Evolutionary conservation across 2,888 invertebrate genomes (phyloP).

Genomic region (Orchesellides sinensis): DNA sequence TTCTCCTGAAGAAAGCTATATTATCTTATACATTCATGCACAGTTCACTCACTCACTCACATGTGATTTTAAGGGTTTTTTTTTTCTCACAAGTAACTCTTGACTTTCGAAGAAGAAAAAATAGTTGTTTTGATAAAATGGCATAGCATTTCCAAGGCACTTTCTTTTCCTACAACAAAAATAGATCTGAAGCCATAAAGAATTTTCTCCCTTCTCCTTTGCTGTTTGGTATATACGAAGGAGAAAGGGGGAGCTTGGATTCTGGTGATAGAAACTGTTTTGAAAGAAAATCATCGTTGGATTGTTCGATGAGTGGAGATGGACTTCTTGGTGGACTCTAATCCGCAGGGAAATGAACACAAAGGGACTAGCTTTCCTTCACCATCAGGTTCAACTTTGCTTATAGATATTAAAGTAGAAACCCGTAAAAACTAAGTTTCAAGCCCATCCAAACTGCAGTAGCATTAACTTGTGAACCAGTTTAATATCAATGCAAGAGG

Average conservation of each 20-base stretch:
- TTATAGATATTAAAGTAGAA: no score
- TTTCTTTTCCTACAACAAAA: constrained; percentile 13
- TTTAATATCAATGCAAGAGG: no score
- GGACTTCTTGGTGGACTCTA: constrained; percentile 68
- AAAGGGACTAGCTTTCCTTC: constrained; percentile 60
- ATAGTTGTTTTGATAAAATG: constrained; percentile 9
- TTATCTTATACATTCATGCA: no score
- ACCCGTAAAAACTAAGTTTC: no score
- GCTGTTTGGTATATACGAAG: background rate
- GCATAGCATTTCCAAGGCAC: background rate
- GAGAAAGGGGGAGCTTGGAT: constrained; percentile 17
- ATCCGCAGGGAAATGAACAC: constrained; percentile 68
- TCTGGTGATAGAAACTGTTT: constrained; percentile 45
- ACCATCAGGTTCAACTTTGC: constrained; percentile 4
- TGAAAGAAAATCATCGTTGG: constrained; percentile 51
- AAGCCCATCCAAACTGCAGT: no score
- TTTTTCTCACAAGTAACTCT: background rate
- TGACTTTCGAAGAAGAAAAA: background rate
- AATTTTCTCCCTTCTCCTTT: constrained; percentile 18
- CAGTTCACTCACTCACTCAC: no score
- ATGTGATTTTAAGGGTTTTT: no score
- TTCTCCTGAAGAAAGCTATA: no score
- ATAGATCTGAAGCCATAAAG: background rate
- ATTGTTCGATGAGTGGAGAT: constrained; percentile 49
- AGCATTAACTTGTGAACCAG: no score